Percentiles rank a stretch among this genome's conserved stretches.
Conservation (phyloP, 2,113 vertebrate genomes). For the Apodemus speciosus region DNA sequence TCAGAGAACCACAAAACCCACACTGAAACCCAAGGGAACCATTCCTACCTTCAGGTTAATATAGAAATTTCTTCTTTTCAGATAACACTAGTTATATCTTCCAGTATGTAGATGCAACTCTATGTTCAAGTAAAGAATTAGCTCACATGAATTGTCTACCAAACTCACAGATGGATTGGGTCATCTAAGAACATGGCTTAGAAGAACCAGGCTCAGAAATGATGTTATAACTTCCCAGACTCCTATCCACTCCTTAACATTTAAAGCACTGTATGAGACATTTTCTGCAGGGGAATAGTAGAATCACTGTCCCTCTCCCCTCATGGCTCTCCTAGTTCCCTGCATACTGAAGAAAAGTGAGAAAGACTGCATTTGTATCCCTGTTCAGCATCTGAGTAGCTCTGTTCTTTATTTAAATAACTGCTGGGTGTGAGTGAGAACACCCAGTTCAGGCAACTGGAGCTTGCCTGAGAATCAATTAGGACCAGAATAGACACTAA, state of each 20-base stretch:
- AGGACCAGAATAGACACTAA: background rate
- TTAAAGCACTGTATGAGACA: accelerated
- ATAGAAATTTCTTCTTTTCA: accelerated
- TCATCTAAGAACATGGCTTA: background rate
- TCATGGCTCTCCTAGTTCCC: accelerated
- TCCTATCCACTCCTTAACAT: accelerated
- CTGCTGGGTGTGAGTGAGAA: accelerated
- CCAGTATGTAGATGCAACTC: accelerated
- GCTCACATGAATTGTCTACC: accelerated
- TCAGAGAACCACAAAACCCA: too few relatives aligned
- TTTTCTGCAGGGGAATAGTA: background rate
- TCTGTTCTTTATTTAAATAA: background rate
- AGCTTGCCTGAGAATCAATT: accelerated
- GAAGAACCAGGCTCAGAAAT: accelerated
- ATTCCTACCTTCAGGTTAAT: accelerated
- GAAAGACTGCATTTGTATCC: accelerated
- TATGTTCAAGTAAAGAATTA: background rate
- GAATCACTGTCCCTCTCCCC: too few relatives aligned
- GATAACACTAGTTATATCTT: background rate
- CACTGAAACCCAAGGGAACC: accelerated
- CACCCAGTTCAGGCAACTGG: accelerated
- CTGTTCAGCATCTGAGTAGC: accelerated
- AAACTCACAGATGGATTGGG: accelerated
- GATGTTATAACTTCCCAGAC: accelerated
- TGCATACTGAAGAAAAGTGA: background rate